Evolutionary conservation across 2,797 vertebrate genomes (phyloP).

Genomic region (Pachyuromys duprasi): DNA sequence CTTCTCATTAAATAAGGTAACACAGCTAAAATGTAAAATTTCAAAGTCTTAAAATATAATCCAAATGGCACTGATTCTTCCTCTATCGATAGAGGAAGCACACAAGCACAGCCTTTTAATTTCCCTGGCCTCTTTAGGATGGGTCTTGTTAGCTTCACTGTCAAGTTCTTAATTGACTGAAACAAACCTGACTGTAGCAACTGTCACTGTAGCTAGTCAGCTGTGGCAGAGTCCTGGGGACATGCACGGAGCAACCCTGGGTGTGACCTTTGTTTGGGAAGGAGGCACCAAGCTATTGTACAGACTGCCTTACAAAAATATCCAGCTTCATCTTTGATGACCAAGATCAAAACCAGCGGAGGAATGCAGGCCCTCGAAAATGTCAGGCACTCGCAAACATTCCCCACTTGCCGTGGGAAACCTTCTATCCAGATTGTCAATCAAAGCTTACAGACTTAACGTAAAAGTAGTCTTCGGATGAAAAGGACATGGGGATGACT

Average conservation of each 20-base stretch:
- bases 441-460: constrained; percentile 16
- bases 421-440: not conserved
- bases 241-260: not conserved
- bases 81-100: not conserved
- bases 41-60: constrained; percentile 25
- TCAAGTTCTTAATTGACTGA: constrained; percentile 56
- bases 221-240: not conserved
- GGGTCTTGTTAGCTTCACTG: not conserved
- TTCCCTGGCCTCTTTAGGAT: not conserved
- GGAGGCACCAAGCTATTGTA: not conserved
- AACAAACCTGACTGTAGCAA: constrained; percentile 2
- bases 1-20: constrained; percentile 39
- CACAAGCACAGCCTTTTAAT: not conserved
- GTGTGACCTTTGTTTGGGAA: constrained; percentile 14
- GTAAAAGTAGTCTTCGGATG: not conserved
- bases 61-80: constrained; percentile 8
- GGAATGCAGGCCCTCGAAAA: not conserved
- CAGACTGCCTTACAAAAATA: not conserved
- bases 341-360: constrained; percentile 34
- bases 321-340: constrained; percentile 51
- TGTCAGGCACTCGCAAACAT: not conserved
- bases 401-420: constrained; percentile 1
- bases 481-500: not conserved
- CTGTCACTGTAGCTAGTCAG: not conserved
- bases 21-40: constrained; percentile 21